phyloP scores from a whole-genome alignment of 2,888 invertebrate genomes.

The Syrista parreyssii region DNA sequence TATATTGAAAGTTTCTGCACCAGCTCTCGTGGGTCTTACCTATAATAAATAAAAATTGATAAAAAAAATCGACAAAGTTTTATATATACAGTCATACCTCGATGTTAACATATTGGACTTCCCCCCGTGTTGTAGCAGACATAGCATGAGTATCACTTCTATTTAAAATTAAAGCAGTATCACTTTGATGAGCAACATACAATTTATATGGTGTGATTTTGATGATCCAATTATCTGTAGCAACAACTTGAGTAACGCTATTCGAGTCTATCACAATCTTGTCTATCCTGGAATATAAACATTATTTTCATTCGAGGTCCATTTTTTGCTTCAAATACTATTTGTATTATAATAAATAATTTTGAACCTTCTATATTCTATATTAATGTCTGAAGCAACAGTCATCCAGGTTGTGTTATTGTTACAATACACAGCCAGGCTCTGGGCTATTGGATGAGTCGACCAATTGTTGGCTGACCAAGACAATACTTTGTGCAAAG shows the following conservation, averaged over 20 bases:
- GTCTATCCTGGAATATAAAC: slow-evolving; percentile 72
- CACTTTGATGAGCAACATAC: slow-evolving; percentile 81
- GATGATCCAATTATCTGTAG: slow-evolving; percentile 89
- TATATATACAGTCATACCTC: slow-evolving; percentile 62
- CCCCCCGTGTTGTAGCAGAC: slow-evolving; percentile 75
- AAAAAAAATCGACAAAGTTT: slow-evolving; percentile 6
- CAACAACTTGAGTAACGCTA: slow-evolving; percentile 77
- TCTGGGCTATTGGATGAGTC: slow-evolving; percentile 80
- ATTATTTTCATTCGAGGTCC: slow-evolving; percentile 16
- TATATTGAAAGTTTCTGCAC: slow-evolving; percentile 74
- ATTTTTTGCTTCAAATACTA: slow-evolving; percentile 12
- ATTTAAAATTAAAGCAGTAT: slow-evolving; percentile 80
- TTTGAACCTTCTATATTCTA: slow-evolving; percentile 77
- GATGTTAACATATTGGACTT: slow-evolving; percentile 86
- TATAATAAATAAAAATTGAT: slow-evolving; percentile 20
- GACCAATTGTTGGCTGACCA: slow-evolving; percentile 80
- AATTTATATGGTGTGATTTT: slow-evolving; percentile 82
- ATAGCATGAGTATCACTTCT: slow-evolving; percentile 80
- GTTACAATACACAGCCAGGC: slow-evolving; percentile 75
- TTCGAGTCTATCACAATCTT: slow-evolving; percentile 79
- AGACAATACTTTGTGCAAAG: slow-evolving; percentile 69
- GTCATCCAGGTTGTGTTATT: slow-evolving; percentile 75
- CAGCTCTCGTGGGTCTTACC: slow-evolving; percentile 74
- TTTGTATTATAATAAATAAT: slow-evolving; percentile 7
- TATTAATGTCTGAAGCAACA: slow-evolving; percentile 79